Conservation (phyloP, 2,113 vertebrate genomes). For the Coreoperca whiteheadi region DNA sequence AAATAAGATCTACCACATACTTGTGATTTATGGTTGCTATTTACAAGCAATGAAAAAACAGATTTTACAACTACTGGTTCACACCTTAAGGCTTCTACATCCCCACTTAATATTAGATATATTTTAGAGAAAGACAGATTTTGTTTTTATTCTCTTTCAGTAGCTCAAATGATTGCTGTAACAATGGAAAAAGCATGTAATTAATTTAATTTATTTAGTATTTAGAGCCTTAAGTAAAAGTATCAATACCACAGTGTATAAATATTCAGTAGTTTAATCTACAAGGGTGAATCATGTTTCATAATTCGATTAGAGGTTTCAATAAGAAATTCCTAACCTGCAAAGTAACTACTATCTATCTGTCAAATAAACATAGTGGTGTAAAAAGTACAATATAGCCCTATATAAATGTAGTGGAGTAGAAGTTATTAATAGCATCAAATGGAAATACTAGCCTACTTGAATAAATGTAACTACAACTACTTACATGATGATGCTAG, state of each 20-base stretch:
- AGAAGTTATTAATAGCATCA: background rate
- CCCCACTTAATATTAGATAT: background rate
- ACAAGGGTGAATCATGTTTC: background rate
- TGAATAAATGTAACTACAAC: no score
- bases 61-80: slow-evolving; percentile 4
- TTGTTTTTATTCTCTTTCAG: background rate
- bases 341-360: background rate
- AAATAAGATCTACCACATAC: background rate
- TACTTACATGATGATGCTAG: background rate
- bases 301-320: background rate
- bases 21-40: background rate
- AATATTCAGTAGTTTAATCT: no score
- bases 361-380: background rate
- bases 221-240: background rate
- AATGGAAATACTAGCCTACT: no score
- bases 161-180: background rate
- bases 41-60: background rate
- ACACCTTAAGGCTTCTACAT: background rate
- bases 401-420: background rate
- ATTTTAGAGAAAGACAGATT: background rate
- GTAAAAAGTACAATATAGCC: background rate
- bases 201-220: background rate
- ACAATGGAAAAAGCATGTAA: background rate
- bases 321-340: background rate
- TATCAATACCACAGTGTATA: no score